Conservation (phyloP, 2,888 invertebrate genomes). For the Mimas tiliae region DNA sequence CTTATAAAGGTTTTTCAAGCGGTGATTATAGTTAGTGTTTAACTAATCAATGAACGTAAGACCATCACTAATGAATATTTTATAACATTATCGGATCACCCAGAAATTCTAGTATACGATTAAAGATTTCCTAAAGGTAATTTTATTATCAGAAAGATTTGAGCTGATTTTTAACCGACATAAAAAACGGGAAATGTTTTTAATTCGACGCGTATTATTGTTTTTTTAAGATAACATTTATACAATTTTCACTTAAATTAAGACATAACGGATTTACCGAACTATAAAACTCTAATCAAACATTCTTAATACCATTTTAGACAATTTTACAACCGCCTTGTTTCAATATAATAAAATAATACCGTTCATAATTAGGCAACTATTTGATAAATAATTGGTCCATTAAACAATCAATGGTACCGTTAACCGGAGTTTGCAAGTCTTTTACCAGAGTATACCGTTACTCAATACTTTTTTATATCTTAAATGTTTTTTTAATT, state of each 20-base stretch:
- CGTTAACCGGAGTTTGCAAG: slow-evolving; percentile 7
- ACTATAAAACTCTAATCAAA: slow-evolving; percentile 17
- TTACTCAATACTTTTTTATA: neutral
- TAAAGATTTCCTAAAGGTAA: too few relatives aligned
- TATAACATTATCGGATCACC: too few relatives aligned
- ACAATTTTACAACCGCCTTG: neutral
- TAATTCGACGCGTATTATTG: too few relatives aligned
- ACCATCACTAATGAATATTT: too few relatives aligned
- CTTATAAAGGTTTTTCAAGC: too few relatives aligned
- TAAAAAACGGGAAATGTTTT: too few relatives aligned
- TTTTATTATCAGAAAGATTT: too few relatives aligned
- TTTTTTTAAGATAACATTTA: neutral
- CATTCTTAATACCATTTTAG: slow-evolving; percentile 8
- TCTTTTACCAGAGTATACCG: neutral
- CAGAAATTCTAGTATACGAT: too few relatives aligned
- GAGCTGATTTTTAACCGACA: too few relatives aligned
- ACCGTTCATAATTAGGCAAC: slow-evolving; percentile 8
- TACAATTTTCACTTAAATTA: neutral
- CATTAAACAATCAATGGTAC: slow-evolving; percentile 16
- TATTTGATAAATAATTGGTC: slow-evolving; percentile 3
- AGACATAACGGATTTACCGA: neutral
- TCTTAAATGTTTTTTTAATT: neutral
- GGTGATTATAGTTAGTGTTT: too few relatives aligned
- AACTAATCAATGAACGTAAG: too few relatives aligned
- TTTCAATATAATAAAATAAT: slow-evolving; percentile 21